phyloP scores from a whole-genome alignment of 2,113 vertebrate genomes.

The Rostratula benghalensis region DNA sequence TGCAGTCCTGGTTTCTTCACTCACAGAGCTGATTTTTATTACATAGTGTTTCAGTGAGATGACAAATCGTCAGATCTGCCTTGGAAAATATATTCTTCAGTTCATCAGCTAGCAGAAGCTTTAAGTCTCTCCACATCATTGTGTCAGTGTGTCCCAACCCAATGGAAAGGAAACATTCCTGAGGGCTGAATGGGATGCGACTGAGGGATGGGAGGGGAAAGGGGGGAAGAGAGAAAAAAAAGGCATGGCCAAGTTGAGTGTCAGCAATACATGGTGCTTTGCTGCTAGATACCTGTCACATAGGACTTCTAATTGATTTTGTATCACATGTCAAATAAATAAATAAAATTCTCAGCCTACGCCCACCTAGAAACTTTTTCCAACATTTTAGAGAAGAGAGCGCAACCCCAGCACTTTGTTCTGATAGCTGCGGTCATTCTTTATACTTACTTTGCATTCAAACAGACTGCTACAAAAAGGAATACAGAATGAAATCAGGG shows the following conservation, averaged over 20 bases:
- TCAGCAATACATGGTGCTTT: background rate
- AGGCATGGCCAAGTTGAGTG: background rate
- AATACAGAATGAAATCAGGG: background rate
- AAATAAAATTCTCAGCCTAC: background rate
- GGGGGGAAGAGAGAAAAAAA: background rate
- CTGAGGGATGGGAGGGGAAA: background rate
- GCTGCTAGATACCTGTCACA: background rate
- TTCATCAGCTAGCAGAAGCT: background rate
- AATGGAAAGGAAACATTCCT: background rate
- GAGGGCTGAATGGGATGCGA: background rate
- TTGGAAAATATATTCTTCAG: background rate
- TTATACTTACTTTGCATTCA: background rate
- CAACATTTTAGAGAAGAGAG: background rate
- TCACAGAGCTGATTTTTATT: background rate
- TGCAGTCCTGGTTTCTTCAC: background rate
- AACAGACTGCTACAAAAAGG: background rate
- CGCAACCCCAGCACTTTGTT: background rate
- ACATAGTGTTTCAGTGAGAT: background rate
- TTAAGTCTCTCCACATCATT: background rate
- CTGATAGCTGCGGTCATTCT: background rate
- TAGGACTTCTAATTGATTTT: background rate
- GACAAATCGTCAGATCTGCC: background rate
- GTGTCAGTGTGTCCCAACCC: background rate
- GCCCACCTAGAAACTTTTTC: background rate
- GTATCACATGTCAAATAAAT: background rate